These are phyloP conservation scores for Meda fulgida DNA, from an alignment of 2,797 vertebrate species.

Conservation along the genomic window DNA sequence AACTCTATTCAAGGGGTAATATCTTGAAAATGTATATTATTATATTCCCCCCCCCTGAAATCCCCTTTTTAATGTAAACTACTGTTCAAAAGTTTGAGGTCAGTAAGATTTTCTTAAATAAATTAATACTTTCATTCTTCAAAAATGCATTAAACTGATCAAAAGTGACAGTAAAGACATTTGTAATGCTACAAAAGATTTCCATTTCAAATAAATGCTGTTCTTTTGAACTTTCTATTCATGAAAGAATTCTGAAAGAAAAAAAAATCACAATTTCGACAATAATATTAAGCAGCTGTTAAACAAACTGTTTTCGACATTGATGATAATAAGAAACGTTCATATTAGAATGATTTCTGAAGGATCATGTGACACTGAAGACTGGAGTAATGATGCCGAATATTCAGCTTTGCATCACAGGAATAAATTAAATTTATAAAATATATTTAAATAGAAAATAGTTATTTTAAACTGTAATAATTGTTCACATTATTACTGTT, in stretches of 20 bases:
- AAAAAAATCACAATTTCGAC: background rate
- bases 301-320: too few relatives aligned
- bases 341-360: background rate
- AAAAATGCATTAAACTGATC: background rate
- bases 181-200: background rate
- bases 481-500: background rate
- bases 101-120: background rate
- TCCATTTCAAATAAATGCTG: background rate
- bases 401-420: background rate
- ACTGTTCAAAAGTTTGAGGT: background rate
- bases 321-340: too few relatives aligned
- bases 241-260: background rate
- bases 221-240: background rate
- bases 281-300: background rate
- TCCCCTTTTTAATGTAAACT: background rate
- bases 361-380: background rate
- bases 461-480: background rate
- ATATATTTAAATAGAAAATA: background rate
- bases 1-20: background rate
- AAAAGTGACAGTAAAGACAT: background rate
- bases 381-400: background rate
- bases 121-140: background rate
- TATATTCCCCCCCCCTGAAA: background rate
- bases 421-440: background rate
- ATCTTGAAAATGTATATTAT: background rate